Percentiles rank a stretch among this genome's conserved stretches.
phyloP scores from a whole-genome alignment of 2,113 vertebrate genomes.

The Psettodes erumei region DNA sequence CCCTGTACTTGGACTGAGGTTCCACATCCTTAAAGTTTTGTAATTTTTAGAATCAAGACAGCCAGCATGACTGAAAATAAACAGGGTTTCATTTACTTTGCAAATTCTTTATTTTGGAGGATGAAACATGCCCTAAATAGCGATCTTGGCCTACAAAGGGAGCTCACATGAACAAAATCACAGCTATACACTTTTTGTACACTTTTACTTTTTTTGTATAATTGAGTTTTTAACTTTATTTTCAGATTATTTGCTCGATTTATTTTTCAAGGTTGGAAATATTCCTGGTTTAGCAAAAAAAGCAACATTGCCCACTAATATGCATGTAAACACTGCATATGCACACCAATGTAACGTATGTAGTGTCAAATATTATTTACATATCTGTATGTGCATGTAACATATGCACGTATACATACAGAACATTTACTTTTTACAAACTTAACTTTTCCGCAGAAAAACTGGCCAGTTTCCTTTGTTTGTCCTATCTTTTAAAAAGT shows the following conservation, averaged over 20 bases:
- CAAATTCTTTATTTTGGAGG: not conserved
- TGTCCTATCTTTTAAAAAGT: conserved; percentile 29
- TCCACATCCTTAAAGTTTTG: not conserved
- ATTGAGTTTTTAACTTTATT: not conserved
- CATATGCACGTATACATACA: not conserved
- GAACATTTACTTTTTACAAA: not conserved
- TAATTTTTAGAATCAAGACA: conserved; percentile 8
- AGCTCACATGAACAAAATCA: not conserved
- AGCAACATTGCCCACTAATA: no score
- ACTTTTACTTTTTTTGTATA: no score
- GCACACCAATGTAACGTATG: no score
- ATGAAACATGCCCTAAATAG: not conserved
- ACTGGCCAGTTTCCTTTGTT: conserved; percentile 31
- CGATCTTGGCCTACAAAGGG: not conserved
- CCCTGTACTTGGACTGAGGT: not conserved
- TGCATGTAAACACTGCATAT: no score
- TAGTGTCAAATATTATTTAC: no score
- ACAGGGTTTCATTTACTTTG: not conserved
- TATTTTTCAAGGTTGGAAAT: not conserved
- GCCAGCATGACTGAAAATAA: not conserved
- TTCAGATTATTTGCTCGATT: not conserved
- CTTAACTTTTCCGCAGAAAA: not conserved
- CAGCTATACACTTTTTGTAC: not conserved
- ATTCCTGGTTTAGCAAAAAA: no score
- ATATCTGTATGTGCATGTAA: no score